Conservation (phyloP, 2,113 vertebrate genomes). For the Malurus melanocephalus region DNA sequence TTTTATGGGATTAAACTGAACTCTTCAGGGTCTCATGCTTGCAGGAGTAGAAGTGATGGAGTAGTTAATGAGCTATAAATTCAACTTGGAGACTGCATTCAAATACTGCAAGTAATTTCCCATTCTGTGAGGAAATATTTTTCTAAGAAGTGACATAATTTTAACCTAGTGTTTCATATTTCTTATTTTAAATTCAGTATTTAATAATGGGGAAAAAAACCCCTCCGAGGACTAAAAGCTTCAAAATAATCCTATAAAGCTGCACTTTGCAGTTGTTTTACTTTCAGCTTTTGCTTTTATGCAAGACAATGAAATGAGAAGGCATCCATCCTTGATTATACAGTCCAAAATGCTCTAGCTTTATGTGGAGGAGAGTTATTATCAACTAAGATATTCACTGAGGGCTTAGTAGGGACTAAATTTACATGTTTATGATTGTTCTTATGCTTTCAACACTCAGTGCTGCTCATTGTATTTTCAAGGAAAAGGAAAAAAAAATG, state of each 20-base stretch:
- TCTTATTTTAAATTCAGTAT: background rate
- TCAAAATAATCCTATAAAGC: background rate
- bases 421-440: background rate
- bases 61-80: background rate
- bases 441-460: background rate
- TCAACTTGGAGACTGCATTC: background rate
- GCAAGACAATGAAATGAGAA: background rate
- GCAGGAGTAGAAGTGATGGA: background rate
- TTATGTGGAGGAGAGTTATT: background rate
- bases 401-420: background rate
- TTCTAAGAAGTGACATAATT: background rate
- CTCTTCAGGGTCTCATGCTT: background rate
- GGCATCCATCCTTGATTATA: background rate
- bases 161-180: background rate
- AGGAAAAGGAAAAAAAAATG: background rate
- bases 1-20: background rate
- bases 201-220: background rate
- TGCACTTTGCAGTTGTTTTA: background rate
- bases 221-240: background rate
- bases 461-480: background rate
- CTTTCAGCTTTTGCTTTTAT: background rate
- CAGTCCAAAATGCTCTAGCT: background rate
- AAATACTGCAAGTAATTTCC: background rate
- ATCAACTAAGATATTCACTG: background rate
- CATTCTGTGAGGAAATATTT: conserved; percentile 21